Conservation (phyloP, 2,797 vertebrate genomes). For the Nyctibius grandis region DNA sequence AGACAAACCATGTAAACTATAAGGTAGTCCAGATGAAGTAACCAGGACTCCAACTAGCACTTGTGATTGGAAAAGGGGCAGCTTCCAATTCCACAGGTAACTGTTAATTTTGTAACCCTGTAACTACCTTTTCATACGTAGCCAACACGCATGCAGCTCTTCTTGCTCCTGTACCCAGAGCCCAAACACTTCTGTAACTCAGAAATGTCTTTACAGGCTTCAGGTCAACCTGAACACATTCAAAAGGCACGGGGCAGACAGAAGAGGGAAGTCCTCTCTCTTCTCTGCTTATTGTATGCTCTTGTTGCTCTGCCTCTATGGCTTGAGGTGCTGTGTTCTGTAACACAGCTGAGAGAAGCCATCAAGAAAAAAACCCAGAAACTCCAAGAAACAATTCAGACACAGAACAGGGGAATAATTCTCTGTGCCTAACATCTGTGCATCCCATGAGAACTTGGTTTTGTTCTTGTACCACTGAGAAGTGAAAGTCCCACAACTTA, state of each 20-base stretch:
- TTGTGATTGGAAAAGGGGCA: background rate
- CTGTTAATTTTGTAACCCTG: background rate
- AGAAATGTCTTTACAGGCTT: background rate
- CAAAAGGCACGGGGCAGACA: background rate
- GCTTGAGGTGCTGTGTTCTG: background rate
- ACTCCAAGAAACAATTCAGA: background rate
- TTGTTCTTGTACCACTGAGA: background rate
- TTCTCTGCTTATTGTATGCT: background rate
- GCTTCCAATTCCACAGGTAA: background rate
- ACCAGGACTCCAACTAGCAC: background rate
- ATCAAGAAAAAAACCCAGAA: background rate
- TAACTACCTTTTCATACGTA: background rate
- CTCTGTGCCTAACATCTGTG: background rate
- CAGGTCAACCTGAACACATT: background rate
- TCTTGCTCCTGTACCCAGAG: background rate
- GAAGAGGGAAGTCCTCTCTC: background rate
- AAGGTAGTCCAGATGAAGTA: background rate
- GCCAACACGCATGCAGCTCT: background rate
- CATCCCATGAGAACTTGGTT: background rate
- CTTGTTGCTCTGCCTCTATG: background rate
- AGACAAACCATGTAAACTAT: background rate
- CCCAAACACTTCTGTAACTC: background rate
- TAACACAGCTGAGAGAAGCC: background rate
- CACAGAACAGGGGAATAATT: background rate
- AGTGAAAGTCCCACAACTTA: background rate